Evolutionary conservation across 2,797 vertebrate genomes (phyloP).

Genomic region (Sebastes aleutianus): DNA sequence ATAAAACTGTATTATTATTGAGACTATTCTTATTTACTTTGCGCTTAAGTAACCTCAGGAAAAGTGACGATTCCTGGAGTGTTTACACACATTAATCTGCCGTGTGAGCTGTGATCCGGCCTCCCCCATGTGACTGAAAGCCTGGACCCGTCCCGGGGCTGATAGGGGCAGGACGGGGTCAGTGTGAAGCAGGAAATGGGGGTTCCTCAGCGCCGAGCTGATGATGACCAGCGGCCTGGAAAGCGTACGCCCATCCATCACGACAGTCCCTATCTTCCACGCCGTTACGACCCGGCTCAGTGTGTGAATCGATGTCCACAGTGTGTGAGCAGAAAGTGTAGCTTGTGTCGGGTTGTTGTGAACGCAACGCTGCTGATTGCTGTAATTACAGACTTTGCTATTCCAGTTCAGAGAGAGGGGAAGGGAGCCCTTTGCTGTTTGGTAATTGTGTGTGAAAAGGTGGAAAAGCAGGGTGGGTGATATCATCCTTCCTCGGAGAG

Average conservation of each 20-base stretch:
- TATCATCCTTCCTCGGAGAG: conserved; percentile 55
- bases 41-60: conserved; percentile 55
- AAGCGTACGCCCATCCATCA: conserved; percentile 74
- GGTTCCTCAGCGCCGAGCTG: conserved; percentile 44
- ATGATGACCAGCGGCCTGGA: conserved; percentile 76
- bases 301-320: conserved; percentile 54
- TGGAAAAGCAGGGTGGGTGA: conserved; percentile 60
- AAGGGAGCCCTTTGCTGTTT: conserved; percentile 25
- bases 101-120: conserved; percentile 48
- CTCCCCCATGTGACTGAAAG: conserved; percentile 45
- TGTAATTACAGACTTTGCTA: conserved; percentile 62
- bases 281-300: conserved; percentile 12
- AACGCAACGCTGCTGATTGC: conserved; percentile 55
- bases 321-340: conserved; percentile 24
- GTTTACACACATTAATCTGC: conserved; percentile 73
- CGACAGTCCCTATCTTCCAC: conserved; percentile 48
- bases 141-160: conserved; percentile 59
- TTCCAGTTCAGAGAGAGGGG: conserved; percentile 32
- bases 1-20: conserved; percentile 63
- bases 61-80: conserved; percentile 67
- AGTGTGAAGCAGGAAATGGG: conserved; percentile 65
- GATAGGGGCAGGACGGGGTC: conserved; percentile 70
- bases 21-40: conserved; percentile 67
- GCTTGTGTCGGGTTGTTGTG: conserved; percentile 33
- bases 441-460: conserved; percentile 69